Base-by-base conservation (phyloP, 2,888 invertebrate species). In the Synanthedon myopaeformis region DNA sequence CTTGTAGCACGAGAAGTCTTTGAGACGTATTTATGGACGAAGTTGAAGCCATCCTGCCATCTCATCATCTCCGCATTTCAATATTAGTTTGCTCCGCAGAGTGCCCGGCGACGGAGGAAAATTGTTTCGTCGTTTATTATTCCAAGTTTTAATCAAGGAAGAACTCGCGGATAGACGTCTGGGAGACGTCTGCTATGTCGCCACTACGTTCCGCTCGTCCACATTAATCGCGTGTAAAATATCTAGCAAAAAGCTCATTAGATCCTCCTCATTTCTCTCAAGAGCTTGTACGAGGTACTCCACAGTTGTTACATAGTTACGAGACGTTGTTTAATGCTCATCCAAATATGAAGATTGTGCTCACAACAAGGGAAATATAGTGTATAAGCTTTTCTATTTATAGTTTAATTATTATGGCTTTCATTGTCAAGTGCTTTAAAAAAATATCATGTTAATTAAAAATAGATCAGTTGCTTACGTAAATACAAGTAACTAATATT, bases 71-170 rank as follows among this genome's bases (percentile, higher is more conserved):
- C 65, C 67, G 69, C 61, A 67, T 70, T 76, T 74, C 74, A 76
- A 79, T 81, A 81, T 79, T 77, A 78, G 75, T 76, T 76, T 72
- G 71, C 73, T 69, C 66, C 66, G 63, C 65, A 63, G 65, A 63
- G 67, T 64, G 66, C 65, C 10, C 63, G 63, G 62, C 63, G 64
- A 62, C 69, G 67, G 52, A 65, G 70, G 71, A 73, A 80, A 79
- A 82, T 81, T 82, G 79, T 83, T 81, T 79, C 76, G 69, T 69
- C 78, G 79, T 82, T 83, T 81, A 83, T 82, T 83, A 84, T 84
- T 79, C 77, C 69, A 67, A 77, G 78, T 83, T 85, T 85, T 85
- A 85, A 85, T 85, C 82, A 85, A 83, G 81, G 74, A 75, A 75
- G 75, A 74, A 72, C 12, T 66, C 64, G 65, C 60, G 65, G 62